Evolutionary conservation across 2,797 vertebrate genomes (phyloP).

Genomic region (Australoheros facetus): DNA sequence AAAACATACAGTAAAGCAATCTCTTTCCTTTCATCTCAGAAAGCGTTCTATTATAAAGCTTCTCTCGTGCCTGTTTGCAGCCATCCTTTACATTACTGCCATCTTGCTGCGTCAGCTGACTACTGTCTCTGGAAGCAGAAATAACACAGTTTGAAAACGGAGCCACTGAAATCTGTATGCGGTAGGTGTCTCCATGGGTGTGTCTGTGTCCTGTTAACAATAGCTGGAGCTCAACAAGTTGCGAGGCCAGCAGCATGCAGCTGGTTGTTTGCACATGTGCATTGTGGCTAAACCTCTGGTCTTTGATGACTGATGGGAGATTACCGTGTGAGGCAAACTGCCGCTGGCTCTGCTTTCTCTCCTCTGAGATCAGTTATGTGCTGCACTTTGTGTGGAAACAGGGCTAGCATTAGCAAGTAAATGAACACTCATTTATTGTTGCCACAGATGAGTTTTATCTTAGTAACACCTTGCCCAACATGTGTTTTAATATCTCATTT

Average conservation of each 20-base stretch:
- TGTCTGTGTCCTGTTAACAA: neutral
- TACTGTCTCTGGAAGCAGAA: neutral
- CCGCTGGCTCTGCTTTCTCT: neutral
- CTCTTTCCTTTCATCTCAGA: neutral
- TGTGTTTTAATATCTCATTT: neutral
- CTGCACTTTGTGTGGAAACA: neutral
- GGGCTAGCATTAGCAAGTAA: neutral
- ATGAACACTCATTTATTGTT: neutral
- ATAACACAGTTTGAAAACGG: neutral
- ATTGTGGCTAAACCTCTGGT: neutral
- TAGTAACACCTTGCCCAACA: neutral
- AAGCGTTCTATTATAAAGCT: neutral
- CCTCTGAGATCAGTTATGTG: neutral
- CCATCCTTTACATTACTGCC: neutral
- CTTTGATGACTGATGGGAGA: neutral
- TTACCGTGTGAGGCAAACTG: neutral
- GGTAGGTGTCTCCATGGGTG: fast-evolving
- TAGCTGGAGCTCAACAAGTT: neutral
- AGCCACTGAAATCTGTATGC: neutral
- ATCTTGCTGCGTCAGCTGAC: neutral
- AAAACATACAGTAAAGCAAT: neutral
- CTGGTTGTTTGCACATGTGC: neutral
- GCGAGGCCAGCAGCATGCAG: too few species aligned
- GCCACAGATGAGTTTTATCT: neutral
- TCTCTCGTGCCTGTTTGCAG: neutral